Evolutionary conservation across 2,888 invertebrate species (phyloP).

Genomic region (Silvanus unidentatus): DNA sequence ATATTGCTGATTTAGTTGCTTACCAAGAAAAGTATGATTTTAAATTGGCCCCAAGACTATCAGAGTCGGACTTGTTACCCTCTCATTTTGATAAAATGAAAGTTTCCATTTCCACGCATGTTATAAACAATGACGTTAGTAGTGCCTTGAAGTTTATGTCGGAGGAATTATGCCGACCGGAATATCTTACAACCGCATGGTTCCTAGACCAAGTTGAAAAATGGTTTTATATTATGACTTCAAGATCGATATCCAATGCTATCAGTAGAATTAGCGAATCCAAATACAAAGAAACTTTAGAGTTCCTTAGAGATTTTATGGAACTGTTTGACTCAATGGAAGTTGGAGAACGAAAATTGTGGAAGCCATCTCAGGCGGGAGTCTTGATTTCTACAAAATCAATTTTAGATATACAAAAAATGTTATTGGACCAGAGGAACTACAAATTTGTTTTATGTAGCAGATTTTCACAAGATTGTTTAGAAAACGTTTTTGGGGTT

Average conservation of each 20-base stretch:
- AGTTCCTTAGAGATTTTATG: slow-evolving; percentile 15
- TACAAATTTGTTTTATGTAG: slow-evolving; percentile 3
- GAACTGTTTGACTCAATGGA: slow-evolving; percentile 10
- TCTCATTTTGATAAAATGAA: slow-evolving; percentile 23
- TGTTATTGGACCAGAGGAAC: too few relatives aligned
- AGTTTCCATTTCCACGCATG: slow-evolving; percentile 20
- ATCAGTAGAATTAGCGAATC: slow-evolving; percentile 12
- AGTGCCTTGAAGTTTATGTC: slow-evolving; percentile 16
- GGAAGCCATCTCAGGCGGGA: too few relatives aligned
- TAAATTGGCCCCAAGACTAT: slow-evolving; percentile 19
- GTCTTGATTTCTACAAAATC: too few relatives aligned
- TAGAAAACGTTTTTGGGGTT: slow-evolving; percentile 20
- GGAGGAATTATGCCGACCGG: slow-evolving; percentile 11
- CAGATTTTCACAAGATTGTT: slow-evolving; percentile 16
- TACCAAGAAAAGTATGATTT: slow-evolving; percentile 9
- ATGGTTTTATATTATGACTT: slow-evolving; percentile 22
- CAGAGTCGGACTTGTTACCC: slow-evolving; percentile 16
- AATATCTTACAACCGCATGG: slow-evolving; percentile 22
- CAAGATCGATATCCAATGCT: slow-evolving; percentile 15
- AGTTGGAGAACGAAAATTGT: too few relatives aligned
- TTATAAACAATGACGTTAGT: slow-evolving; percentile 16
- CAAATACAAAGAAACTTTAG: slow-evolving; percentile 10
- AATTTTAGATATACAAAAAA: too few relatives aligned
- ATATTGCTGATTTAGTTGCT: slow-evolving; percentile 15
- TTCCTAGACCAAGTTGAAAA: slow-evolving; percentile 15